Evolutionary conservation across 2,888 invertebrate species (phyloP), one percentile per base, ranked within the genome.

Genomic region (Steinernema scapterisci): DNA sequence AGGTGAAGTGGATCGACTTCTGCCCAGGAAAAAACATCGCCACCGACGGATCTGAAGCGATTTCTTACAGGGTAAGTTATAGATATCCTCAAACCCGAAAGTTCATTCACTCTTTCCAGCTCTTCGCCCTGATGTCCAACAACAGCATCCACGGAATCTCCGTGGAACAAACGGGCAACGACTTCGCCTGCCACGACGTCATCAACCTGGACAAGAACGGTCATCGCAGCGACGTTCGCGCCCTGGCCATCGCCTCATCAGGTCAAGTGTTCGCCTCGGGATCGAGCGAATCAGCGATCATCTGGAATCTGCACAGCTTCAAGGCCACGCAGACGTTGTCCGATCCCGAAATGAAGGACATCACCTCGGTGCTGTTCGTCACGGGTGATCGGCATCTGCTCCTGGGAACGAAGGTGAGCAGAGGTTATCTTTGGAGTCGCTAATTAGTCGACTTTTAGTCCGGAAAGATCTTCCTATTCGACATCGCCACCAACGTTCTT

Each of bases 321-420:
- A 89, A 91, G 56, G 93, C 93, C 81, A 89, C 93, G 21, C 91
- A 93, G 72, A 93, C 93, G 0, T 90, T 94, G 73, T 86, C 85
- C 87, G 90, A 92, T 75, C 91, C 91, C 44, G 92, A 93, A 84
- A 76, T 87, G 75, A 78, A 75, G 25, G 84, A 86, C 27, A 92
- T 94, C 9, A 89, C 93, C 73, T 91, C 92, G 77, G 90, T 92
- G 1, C 90, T 92, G 80, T 95, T 97, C 90, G 93, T 93, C 23
- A 95, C 95, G 21, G 93, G 93, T 21, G 97, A 99, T 89, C 91
- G 95, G 16, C 94, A 97, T 90, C 92, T 94, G 52, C 89, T 99
- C 73, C 91, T 93, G 71, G 97, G 95, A 2, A 91, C 94, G 79
- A 94, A 94, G 88, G 92, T 90, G n/a, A 11, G 44, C 5, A 38